A percentile compares a stretch with the other conserved stretches of the same genome.
These are phyloP conservation scores for Geodia barretti DNA, from an alignment of 37 sponge, comb jelly and placozoan genomes.

Conservation along the genomic window DNA sequence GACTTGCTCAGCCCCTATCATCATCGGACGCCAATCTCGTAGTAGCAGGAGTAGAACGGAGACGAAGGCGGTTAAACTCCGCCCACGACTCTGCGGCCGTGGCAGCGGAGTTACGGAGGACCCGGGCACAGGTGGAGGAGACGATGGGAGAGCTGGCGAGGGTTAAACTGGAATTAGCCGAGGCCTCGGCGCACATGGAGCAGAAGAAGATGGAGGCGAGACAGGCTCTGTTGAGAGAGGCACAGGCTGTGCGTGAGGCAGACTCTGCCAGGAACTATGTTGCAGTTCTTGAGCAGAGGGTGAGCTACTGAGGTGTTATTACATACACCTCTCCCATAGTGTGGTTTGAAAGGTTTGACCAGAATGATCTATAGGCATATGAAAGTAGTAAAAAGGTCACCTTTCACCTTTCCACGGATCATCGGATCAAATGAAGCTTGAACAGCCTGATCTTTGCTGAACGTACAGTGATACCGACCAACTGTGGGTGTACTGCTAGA, in stretches of 20 bases:
- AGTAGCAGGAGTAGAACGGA: too few relatives aligned
- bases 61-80: neutral
- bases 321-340: neutral
- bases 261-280: conserved; percentile 11
- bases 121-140: neutral
- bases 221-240: conserved; percentile 38
- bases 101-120: neutral
- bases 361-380: too few relatives aligned
- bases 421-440: too few relatives aligned
- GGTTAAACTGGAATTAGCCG: conserved; percentile 48
- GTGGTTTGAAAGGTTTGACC: too few relatives aligned
- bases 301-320: conserved; percentile 2
- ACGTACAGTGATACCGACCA: too few relatives aligned
- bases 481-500: too few relatives aligned
- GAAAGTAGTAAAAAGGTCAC: too few relatives aligned
- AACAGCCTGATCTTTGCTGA: too few relatives aligned
- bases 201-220: conserved; percentile 43
- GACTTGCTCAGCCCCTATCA: too few relatives aligned
- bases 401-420: too few relatives aligned
- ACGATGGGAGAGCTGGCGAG: conserved; percentile 42
- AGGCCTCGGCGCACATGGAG: conserved; percentile 44
- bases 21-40: too few relatives aligned
- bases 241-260: conserved; percentile 13
- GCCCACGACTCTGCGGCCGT: neutral
- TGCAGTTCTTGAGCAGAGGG: conserved; percentile 23